Evolutionary conservation across 2,888 invertebrate genomes (phyloP).

Genomic region (Biston betularia): DNA sequence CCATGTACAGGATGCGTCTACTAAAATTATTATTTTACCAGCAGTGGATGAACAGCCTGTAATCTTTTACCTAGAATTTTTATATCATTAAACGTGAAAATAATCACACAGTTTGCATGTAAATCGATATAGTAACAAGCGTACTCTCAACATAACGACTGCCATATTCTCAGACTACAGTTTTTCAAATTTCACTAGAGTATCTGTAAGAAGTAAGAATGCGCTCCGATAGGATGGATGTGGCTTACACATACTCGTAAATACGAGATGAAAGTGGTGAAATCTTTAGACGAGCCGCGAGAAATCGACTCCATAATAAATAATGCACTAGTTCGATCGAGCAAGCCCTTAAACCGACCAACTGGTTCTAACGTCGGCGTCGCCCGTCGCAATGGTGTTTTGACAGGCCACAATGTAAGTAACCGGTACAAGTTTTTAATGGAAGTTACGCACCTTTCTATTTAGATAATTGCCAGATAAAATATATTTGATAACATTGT

Average conservation of each 20-base stretch:
- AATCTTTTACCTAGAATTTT: neutral
- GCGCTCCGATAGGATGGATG: conserved; percentile 57
- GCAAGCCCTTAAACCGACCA: conserved; percentile 72
- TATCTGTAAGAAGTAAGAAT: conserved; percentile 43
- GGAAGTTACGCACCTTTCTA: conserved; percentile 36
- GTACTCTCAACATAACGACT: conserved; percentile 18
- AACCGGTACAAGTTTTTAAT: conserved; percentile 43
- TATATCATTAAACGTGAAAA: neutral
- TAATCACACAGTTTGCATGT: conserved; percentile 4
- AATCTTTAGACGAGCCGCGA: conserved; percentile 75
- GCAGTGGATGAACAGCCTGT: neutral
- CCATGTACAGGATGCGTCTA: no score
- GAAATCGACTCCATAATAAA: conserved; percentile 82
- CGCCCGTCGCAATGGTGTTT: conserved; percentile 49
- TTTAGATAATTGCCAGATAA: conserved; percentile 39
- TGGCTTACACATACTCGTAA: conserved; percentile 63
- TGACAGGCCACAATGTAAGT: conserved; percentile 60
- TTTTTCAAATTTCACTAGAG: conserved; percentile 43
- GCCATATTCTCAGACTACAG: conserved; percentile 23
- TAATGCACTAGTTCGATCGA: conserved; percentile 80
- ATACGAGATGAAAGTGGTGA: conserved; percentile 84
- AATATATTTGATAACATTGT: conserved; percentile 32
- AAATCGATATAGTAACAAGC: conserved; percentile 16
- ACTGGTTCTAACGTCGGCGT: conserved; percentile 64
- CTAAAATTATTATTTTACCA: neutral